Percentiles rank a stretch among this genome's conserved stretches.
phyloP scores from a whole-genome alignment of 2,888 invertebrate genomes.

The Euphydryas editha region DNA sequence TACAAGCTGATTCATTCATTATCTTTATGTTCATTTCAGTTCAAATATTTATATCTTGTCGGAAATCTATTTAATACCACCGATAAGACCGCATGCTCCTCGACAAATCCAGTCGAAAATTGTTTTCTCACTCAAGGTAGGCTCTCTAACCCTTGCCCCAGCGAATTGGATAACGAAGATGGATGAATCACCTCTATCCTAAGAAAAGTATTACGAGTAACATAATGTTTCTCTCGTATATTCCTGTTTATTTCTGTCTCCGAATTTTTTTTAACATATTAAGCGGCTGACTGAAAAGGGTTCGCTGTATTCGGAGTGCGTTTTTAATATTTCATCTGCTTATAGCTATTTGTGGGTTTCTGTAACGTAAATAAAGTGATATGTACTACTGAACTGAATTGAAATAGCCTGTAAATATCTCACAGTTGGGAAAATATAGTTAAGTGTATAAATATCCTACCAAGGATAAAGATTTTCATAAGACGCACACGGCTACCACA shows the following conservation, averaged over 20 bases:
- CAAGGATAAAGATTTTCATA: no score
- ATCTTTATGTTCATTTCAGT: no score
- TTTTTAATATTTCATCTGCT: slow-evolving; percentile 33
- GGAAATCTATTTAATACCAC: slow-evolving; percentile 38
- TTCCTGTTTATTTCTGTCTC: slow-evolving; percentile 46
- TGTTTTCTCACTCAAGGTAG: slow-evolving; percentile 53
- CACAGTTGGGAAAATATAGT: neutral
- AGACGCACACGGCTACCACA: no score
- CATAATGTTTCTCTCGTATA: slow-evolving; percentile 42
- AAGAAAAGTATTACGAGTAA: slow-evolving; percentile 39
- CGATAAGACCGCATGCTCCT: slow-evolving; percentile 49
- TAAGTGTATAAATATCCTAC: no score
- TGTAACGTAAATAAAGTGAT: no score
- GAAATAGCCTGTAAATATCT: neutral
- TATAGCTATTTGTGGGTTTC: neutral
- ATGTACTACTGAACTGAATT: no score
- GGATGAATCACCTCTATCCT: slow-evolving; percentile 62
- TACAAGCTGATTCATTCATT: no score
- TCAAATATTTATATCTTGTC: slow-evolving; percentile 18
- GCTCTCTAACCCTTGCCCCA: slow-evolving; percentile 56
- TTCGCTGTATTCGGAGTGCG: slow-evolving; percentile 31
- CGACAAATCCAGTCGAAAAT: slow-evolving; percentile 56
- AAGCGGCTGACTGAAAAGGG: slow-evolving; percentile 34
- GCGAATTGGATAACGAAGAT: slow-evolving; percentile 69
- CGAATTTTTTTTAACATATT: slow-evolving; percentile 34